phyloP scores from a whole-genome alignment of 2,888 invertebrate species.

The Operophtera brumata region DNA sequence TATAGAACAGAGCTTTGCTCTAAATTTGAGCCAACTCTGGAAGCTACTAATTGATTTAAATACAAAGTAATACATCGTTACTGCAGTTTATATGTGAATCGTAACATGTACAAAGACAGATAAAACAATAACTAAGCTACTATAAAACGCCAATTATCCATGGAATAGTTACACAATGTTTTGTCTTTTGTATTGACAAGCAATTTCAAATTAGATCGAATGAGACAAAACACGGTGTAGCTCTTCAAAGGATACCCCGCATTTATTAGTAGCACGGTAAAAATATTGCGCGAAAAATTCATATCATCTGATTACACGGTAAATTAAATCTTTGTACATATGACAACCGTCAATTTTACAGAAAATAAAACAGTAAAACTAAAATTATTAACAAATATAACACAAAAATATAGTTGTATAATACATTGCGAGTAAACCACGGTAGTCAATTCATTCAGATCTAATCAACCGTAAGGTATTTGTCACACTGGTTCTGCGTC shows the following conservation, averaged over 20 bases:
- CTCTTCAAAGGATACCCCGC: too few species aligned
- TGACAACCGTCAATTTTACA: not conserved
- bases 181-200: too few species aligned
- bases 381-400: constrained; percentile 6
- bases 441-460: constrained; percentile 49
- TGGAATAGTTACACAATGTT: too few species aligned
- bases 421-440: constrained; percentile 25
- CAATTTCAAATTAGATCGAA: too few species aligned
- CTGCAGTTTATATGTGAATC: constrained; percentile 3
- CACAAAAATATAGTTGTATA: constrained; percentile 24
- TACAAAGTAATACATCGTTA: not conserved
- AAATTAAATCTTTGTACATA: not conserved
- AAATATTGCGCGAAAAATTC: constrained; percentile 3
- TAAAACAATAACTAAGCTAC: too few species aligned
- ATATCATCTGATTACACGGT: constrained; percentile 6
- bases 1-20: constrained; percentile 19
- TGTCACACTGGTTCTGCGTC: too few species aligned
- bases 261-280: too few species aligned
- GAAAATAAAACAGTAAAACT: constrained; percentile 10
- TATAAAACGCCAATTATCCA: too few species aligned
- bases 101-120: constrained; percentile 10
- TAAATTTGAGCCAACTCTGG: constrained; percentile 57
- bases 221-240: too few species aligned
- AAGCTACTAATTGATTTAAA: constrained; percentile 40
- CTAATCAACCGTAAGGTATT: constrained; percentile 37